Conservation (phyloP, 2,113 vertebrate species). For the Octodon degus region DNA sequence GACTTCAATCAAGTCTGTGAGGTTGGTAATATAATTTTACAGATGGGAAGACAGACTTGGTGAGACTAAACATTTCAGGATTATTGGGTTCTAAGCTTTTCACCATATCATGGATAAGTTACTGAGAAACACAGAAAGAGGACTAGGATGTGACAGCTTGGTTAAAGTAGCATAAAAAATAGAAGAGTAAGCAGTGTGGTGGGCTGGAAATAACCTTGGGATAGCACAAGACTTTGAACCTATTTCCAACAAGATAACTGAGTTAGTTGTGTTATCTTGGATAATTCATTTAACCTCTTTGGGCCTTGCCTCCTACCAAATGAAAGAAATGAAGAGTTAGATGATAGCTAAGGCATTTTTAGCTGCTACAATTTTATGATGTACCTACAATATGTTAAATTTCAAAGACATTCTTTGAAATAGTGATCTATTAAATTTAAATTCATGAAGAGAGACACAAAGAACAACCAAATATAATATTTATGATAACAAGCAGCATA, state of each 20-base stretch:
- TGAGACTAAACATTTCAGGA: not conserved
- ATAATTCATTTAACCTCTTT: not conserved
- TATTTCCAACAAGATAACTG: not conserved
- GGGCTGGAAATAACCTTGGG: not conserved
- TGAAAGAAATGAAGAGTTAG: not conserved
- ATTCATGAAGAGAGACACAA: not conserved
- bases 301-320: not conserved
- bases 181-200: not conserved
- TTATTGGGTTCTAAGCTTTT: constrained; percentile 15
- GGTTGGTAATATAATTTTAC: not conserved
- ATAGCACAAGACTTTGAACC: not conserved
- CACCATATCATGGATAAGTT: not conserved
- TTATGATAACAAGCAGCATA: not conserved
- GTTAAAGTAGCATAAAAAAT: not conserved
- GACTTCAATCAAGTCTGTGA: not conserved
- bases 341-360: not conserved
- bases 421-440: constrained; percentile 24
- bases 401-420: constrained; percentile 44
- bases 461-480: not conserved
- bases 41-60: not conserved
- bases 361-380: constrained; percentile 30
- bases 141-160: not conserved
- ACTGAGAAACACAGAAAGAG: not conserved
- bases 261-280: not conserved
- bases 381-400: not conserved